Evolutionary conservation across 2,797 vertebrate genomes (phyloP).

Genomic region (Phataginus tetradactyla): DNA sequence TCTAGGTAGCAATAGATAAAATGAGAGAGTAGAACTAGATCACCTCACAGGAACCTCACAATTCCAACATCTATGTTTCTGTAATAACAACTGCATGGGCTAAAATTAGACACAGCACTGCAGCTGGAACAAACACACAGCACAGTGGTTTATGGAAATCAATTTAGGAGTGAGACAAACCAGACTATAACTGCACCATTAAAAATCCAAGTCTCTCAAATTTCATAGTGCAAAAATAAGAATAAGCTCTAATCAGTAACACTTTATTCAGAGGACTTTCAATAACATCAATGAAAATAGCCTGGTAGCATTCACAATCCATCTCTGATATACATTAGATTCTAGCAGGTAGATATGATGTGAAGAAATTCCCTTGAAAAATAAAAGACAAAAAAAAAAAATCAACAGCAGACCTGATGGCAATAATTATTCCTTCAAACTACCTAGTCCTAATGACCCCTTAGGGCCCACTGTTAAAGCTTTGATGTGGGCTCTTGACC

Average conservation of each 20-base stretch:
- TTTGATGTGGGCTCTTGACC: background rate
- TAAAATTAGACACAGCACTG: constrained; percentile 13
- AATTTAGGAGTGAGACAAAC: background rate
- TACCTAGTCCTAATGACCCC: background rate
- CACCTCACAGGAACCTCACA: background rate
- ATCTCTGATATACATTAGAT: background rate
- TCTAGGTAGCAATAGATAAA: background rate
- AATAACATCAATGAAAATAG: constrained; percentile 13
- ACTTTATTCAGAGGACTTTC: background rate
- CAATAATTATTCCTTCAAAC: constrained; percentile 21
- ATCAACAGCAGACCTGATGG: background rate
- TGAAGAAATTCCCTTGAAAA: background rate
- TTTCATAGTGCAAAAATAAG: constrained; percentile 8
- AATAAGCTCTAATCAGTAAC: background rate
- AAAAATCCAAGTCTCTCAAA: background rate
- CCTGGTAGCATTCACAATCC: background rate
- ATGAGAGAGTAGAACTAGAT: background rate
- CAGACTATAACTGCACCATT: background rate
- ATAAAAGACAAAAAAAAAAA: background rate
- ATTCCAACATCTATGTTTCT: background rate
- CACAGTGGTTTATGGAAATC: background rate
- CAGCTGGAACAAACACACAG: background rate
- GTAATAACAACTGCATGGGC: background rate
- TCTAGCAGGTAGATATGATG: background rate
- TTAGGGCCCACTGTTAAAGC: background rate